Evolutionary conservation across 2,888 invertebrate genomes (phyloP).

Genomic region (Harpagoxenus sublaevis): DNA sequence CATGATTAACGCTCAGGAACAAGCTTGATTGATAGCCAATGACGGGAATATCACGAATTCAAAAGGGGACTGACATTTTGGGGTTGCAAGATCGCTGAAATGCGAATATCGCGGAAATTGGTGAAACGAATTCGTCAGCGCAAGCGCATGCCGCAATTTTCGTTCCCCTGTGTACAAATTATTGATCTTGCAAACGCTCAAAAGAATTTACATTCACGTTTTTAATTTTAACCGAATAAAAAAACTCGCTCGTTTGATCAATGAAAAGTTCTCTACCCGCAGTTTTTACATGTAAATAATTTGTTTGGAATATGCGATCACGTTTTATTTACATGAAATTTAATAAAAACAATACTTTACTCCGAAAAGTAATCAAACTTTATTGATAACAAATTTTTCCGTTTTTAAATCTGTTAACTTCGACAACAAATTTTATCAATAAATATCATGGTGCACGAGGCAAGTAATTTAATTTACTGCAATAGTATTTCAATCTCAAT

Average conservation of each 20-base stretch:
- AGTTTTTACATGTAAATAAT: not conserved
- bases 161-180: conserved; percentile 15
- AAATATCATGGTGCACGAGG: not conserved
- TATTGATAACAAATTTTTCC: not conserved
- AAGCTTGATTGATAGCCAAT: conserved; percentile 29
- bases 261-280: not conserved
- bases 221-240: conserved; percentile 1
- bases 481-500: not conserved
- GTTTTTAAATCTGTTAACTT: not conserved
- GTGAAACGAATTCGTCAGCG: conserved; percentile 9
- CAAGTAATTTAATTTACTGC: not conserved
- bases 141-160: conserved; percentile 32
- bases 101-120: conserved; percentile 29
- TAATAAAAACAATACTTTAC: not conserved
- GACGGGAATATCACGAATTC: conserved; percentile 25
- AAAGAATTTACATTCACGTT: not conserved
- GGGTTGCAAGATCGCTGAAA: conserved; percentile 34
- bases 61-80: conserved; percentile 36
- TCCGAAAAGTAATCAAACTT: not conserved
- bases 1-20: conserved; percentile 27
- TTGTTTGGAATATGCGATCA: not conserved
- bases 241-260: not conserved
- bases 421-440: not conserved
- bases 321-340: conserved; percentile 2
- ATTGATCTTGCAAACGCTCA: conserved; percentile 27